Evolutionary conservation across 1,140 invertebrate genomes (phyloP).

Genomic region (Theocolax elegans): DNA sequence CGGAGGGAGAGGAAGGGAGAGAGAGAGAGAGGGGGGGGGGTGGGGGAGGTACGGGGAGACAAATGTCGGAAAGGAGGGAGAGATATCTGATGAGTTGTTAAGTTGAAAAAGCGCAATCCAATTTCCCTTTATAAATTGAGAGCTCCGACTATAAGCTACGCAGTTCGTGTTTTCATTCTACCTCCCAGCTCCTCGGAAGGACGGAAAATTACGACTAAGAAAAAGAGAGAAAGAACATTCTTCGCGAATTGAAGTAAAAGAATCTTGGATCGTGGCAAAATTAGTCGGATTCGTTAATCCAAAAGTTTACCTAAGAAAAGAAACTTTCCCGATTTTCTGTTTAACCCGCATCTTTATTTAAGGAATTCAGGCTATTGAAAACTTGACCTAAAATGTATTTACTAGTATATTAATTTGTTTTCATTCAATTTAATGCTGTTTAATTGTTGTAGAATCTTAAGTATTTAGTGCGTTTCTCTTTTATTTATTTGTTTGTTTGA

Average conservation of each 20-base stretch:
- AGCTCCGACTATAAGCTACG: slow-evolving; percentile 24
- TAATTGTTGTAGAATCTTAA: too few species aligned
- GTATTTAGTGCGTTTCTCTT: too few species aligned
- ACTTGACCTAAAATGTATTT: too few species aligned
- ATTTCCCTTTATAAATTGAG: slow-evolving; percentile 36
- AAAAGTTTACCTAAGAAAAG: slow-evolving; percentile 15
- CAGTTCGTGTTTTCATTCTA: slow-evolving; percentile 14
- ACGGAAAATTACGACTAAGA: slow-evolving; percentile 23
- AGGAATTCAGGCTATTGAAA: too few species aligned
- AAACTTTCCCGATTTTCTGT: too few species aligned
- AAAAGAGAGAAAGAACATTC: neutral
- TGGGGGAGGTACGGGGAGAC: too few species aligned
- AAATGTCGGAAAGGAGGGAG: too few species aligned
- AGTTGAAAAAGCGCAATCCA: slow-evolving; percentile 33
- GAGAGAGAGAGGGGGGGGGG: neutral
- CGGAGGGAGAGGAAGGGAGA: too few species aligned
- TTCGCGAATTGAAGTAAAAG: slow-evolving; percentile 12
- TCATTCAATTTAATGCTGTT: too few species aligned
- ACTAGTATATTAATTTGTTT: too few species aligned
- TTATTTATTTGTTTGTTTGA: too few species aligned
- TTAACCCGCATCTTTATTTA: too few species aligned
- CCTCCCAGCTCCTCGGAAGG: neutral
- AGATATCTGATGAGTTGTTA: slow-evolving; percentile 30
- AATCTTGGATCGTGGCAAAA: slow-evolving; percentile 5
- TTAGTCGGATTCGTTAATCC: slow-evolving; percentile 26